A percentile compares a stretch with the other conserved stretches of the same genome.
Conservation (phyloP, 2,113 vertebrate species). For the Trochalopteron elliotii region DNA sequence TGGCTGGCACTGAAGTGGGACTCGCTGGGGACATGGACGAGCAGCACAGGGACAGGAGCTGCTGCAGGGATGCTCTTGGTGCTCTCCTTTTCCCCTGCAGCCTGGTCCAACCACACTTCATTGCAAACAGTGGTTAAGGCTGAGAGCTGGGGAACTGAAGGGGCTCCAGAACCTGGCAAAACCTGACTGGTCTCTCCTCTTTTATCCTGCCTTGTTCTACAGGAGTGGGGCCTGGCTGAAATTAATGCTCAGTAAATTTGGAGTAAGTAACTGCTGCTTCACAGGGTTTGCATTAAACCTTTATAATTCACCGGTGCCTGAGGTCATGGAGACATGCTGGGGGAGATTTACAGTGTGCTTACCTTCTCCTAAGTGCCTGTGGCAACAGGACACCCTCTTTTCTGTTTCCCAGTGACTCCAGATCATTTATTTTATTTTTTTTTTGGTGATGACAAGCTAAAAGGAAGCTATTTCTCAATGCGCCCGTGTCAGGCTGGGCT, state of each 20-base stretch:
- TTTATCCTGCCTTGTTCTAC: not conserved
- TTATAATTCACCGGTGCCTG: conserved; percentile 16
- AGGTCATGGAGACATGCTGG: not conserved
- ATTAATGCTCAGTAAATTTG: conserved; percentile 40
- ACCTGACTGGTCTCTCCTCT: not conserved
- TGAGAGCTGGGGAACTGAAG: not conserved
- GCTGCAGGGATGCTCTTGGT: not conserved
- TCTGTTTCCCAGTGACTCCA: not conserved
- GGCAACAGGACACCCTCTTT: not conserved
- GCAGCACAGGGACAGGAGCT: not conserved
- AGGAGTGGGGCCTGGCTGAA: not conserved
- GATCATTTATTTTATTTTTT: not conserved
- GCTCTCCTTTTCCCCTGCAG: not conserved
- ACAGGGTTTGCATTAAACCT: not conserved
- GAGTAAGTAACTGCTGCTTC: conserved; percentile 13
- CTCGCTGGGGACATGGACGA: rapidly evolving
- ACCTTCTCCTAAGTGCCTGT: conserved; percentile 36
- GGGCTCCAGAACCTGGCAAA: not conserved
- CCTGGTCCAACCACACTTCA: rapidly evolving
- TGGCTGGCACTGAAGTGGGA: not conserved
- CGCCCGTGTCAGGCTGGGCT: not conserved
- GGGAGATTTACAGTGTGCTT: not conserved
- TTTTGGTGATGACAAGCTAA: not conserved
- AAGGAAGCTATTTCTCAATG: not conserved
- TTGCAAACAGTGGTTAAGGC: not conserved